Evolutionary conservation across 2,888 invertebrate genomes (phyloP).

Genomic region (Encarsia formosa): DNA sequence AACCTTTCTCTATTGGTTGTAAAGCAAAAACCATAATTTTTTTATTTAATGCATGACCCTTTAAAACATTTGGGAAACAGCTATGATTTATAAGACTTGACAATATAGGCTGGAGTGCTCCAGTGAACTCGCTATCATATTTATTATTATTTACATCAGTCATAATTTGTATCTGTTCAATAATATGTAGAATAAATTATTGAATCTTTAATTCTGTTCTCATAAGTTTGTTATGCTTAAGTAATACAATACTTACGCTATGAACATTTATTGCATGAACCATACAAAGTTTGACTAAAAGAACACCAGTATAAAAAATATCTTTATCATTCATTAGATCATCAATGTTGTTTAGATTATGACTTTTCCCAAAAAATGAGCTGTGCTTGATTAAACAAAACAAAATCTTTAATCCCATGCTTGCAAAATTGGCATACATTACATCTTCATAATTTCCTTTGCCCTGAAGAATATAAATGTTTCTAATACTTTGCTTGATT

Average conservation of each 20-base stretch:
- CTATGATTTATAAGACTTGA: not conserved
- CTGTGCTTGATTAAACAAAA: not conserved
- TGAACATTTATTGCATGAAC: not conserved
- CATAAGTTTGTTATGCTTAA: not conserved
- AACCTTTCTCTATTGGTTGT: slow-evolving; percentile 1
- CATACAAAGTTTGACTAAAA: not conserved
- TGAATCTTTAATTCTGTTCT: too few species aligned
- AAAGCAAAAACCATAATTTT: not conserved
- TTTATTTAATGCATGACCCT: not conserved
- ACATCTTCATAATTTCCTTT: not conserved
- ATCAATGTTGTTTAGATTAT: not conserved
- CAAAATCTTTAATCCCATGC: not conserved
- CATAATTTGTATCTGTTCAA: too few species aligned
- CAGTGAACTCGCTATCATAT: too few species aligned
- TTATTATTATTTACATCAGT: too few species aligned
- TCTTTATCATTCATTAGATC: not conserved
- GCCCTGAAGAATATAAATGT: not conserved
- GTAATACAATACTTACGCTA: not conserved
- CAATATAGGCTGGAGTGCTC: too few species aligned
- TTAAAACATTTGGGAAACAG: not conserved
- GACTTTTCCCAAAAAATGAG: not conserved
- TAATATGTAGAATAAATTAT: too few species aligned
- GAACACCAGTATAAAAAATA: not conserved
- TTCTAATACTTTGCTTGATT: not conserved
- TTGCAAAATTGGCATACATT: too few species aligned